Evolutionary conservation across 2,888 invertebrate genomes (phyloP), one percentile per base, ranked within the genome.

Genomic region (Drosophila fulvimacula): DNA sequence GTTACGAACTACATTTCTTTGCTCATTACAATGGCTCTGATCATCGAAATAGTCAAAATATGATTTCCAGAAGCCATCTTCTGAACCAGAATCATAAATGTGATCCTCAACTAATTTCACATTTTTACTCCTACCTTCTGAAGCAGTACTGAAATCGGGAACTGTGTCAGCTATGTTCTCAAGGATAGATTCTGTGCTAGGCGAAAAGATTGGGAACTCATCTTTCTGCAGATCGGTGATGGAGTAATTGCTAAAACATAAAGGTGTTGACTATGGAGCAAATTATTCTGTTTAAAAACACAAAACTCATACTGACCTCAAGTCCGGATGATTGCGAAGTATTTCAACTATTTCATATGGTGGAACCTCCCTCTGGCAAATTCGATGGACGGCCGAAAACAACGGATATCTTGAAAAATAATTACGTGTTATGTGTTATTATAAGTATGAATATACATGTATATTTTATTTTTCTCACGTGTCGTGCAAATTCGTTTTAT

Each of bases 331-430:
- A 38, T 66, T 71, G 5, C 86, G 73, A 17, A 86, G 48, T 0
- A 52, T 74, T 10, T 86, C 69, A 3, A 97, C 95, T 56, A 93
- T 92, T 0, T 97, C 95, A 79, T 95, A 94, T 79, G 97, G 91
- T 88, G 96, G 53, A 2, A 78, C 51, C 24, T 86, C 95, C 63
- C 96, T 96, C 59, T 94, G 94, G 92, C 98, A 99, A 90, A 99
- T 98, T 90, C 95, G 95, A 93, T 98, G 97, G 78, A 99, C 96
- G 24, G 98, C 96, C 27, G 97, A 97, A 93, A 99, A 99, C 48
- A 99, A 93, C 0, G 99, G 99, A 92, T 98, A 99, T 90, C 97
- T 98, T 59, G 4, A 13, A n/a, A 39, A 19, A 30, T 0, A 42
- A 32, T 24, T 24, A 24, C 7, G 2, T 38, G 4, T 46, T 5